A percentile compares a stretch with the other conserved stretches of the same genome.
phyloP scores from a whole-genome alignment of 2,113 vertebrate species.

The Forbesichthys agassizii region DNA sequence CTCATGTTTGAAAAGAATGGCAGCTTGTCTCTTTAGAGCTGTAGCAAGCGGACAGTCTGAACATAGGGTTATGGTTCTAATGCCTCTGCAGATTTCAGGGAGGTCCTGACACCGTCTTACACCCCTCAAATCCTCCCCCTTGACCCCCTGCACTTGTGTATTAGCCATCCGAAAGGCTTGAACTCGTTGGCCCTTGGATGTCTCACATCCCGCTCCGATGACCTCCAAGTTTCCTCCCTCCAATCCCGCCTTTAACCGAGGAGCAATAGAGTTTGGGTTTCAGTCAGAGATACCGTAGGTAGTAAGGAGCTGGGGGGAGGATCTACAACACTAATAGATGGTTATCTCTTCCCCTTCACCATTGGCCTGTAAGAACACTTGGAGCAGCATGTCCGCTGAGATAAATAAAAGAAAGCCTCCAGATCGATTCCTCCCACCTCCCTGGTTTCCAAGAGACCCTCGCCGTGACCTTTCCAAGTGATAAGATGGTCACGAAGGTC shows the following conservation, averaged over 20 bases:
- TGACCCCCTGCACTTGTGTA: constrained; percentile 26
- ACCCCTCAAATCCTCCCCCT: constrained; percentile 23
- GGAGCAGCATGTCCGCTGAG: constrained; percentile 76
- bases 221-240: constrained; percentile 64
- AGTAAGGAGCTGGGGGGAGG: constrained; percentile 55
- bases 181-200: constrained; percentile 57
- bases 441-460: constrained; percentile 72
- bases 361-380: constrained; percentile 77
- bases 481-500: constrained; percentile 79
- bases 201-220: constrained; percentile 56
- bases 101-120: constrained; percentile 45
- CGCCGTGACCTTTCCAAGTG: constrained; percentile 75
- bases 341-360: constrained; percentile 75
- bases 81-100: constrained; percentile 47
- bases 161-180: constrained; percentile 60
- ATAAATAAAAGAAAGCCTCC: constrained; percentile 79
- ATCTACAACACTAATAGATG: constrained; percentile 82
- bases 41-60: too few species aligned
- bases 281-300: constrained; percentile 44
- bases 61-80: constrained; percentile 28
- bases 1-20: too few species aligned
- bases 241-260: constrained; percentile 25
- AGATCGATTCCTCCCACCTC: constrained; percentile 73
- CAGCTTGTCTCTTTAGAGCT: too few species aligned
- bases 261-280: constrained; percentile 47